Base-by-base conservation (phyloP, 2,113 vertebrate genomes). In the Tetraodon nigroviridis region DNA sequence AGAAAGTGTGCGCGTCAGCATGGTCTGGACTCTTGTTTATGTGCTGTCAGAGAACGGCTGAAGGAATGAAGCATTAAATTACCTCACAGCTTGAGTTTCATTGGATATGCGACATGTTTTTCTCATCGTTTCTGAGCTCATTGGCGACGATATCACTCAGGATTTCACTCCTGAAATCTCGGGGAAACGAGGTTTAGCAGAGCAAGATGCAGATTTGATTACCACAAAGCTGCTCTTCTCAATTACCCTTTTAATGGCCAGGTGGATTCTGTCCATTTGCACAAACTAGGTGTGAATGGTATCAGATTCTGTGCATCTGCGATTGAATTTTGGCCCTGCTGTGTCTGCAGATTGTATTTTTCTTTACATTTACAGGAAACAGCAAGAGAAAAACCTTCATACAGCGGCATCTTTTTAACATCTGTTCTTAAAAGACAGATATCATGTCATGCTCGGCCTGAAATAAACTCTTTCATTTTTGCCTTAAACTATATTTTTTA, bases 51-150 rank as follows among this genome's bases (percentile, higher is more conserved):
- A 57, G 49, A 62, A 63, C 37, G 45, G 52, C 49, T 63, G 71
- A 64, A 62, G 58, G 67, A 71, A 61, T 55, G 61, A 69, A 79
- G 73, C 78, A 62, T 76, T 73, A 74, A 78, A 84, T 84, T 66
- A 62, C 51, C 67, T 73, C 69, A 20, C 68, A 78, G 76, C 62
- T 71, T 72, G 67, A 78, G 67, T 67, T 69, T 76, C 62, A 74
- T 78, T 55, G 51, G 55, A 48, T 64, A 42, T 73, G 58, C 69
- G 69, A 76, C 66, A 60, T 57, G 67, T 69, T 74, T 76, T 46
- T 58, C 73, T 81, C 72, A 79, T 79, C 62, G 75, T 40, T 24
- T 67, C 47, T 47, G 67, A 56, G 60, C 45, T 63, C 72, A 45
- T 61, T 71, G 62, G 56, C 48, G 73, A 46, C 56, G 48, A 61